These are phyloP conservation scores for Macropus fuliginosus DNA, from an alignment of 2,797 vertebrate species.

Conservation along the genomic window DNA sequence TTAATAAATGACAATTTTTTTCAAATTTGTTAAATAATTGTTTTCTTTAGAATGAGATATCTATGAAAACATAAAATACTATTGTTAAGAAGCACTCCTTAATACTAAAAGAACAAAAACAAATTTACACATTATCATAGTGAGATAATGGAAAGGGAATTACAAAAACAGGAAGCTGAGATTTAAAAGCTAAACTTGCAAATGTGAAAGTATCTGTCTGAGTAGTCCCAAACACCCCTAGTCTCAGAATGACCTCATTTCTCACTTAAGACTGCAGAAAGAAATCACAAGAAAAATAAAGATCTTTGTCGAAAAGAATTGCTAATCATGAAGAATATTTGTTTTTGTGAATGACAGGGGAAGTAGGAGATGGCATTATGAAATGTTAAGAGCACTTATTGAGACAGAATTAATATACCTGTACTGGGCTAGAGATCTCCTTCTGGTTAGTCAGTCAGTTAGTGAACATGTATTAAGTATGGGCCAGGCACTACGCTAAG, in stretches of 20 bases:
- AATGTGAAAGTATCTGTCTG: neutral
- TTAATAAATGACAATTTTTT: neutral
- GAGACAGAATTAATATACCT: neutral
- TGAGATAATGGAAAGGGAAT: constrained; percentile 12
- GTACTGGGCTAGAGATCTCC: neutral
- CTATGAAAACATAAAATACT: neutral
- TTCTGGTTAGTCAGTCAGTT: neutral
- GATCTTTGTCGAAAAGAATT: neutral
- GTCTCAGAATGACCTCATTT: neutral
- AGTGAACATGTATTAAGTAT: neutral
- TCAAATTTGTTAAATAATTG: neutral
- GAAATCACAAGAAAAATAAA: neutral
- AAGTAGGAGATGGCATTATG: neutral
- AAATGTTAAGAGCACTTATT: neutral
- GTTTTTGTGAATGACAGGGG: neutral
- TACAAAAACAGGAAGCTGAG: constrained; percentile 20
- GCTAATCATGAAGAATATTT: neutral
- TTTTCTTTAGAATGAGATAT: constrained; percentile 10
- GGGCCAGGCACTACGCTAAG: neutral
- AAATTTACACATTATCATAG: neutral
- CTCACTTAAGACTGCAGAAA: neutral
- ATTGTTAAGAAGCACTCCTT: neutral
- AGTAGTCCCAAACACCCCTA: neutral
- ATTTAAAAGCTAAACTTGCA: constrained; percentile 15
- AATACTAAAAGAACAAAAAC: neutral